A percentile compares a stretch with the other conserved stretches of the same genome.
phyloP scores from a whole-genome alignment of 2,113 vertebrate genomes.

The Micromys minutus region DNA sequence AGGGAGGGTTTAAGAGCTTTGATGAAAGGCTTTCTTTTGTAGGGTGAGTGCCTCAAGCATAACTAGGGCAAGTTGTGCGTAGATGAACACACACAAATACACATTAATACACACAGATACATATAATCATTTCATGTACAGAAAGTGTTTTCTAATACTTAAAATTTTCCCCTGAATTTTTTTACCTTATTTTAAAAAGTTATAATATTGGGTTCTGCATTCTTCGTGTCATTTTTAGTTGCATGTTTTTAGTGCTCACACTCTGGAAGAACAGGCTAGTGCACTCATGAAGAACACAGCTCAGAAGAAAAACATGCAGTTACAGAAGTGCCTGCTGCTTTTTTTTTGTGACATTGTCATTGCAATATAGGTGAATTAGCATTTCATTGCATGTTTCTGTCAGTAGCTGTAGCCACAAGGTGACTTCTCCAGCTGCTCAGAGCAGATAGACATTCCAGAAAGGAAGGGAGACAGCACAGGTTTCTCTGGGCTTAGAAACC shows the following conservation, averaged over 20 bases:
- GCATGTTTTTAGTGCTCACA: neutral
- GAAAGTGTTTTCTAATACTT: constrained; percentile 29
- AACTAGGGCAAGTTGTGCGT: neutral
- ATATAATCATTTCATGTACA: neutral
- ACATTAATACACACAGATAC: neutral
- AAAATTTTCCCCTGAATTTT: constrained; percentile 1
- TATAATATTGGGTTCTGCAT: neutral
- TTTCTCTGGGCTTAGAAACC: neutral
- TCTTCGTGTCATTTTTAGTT: neutral
- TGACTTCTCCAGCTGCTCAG: neutral
- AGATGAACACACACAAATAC: neutral
- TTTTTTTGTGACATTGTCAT: neutral
- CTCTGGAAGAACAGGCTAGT: neutral
- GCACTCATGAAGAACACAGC: neutral
- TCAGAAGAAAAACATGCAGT: neutral
- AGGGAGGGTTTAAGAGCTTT: neutral
- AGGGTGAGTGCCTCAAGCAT: neutral
- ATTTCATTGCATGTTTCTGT: neutral
- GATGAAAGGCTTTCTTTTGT: neutral
- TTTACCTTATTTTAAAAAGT: neutral
- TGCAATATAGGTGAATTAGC: neutral
- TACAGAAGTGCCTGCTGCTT: neutral
- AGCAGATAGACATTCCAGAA: neutral
- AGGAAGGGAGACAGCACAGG: neutral
- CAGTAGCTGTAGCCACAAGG: neutral